Base-by-base conservation (phyloP, 2,113 vertebrate species). In the Platycercus adscitus region DNA sequence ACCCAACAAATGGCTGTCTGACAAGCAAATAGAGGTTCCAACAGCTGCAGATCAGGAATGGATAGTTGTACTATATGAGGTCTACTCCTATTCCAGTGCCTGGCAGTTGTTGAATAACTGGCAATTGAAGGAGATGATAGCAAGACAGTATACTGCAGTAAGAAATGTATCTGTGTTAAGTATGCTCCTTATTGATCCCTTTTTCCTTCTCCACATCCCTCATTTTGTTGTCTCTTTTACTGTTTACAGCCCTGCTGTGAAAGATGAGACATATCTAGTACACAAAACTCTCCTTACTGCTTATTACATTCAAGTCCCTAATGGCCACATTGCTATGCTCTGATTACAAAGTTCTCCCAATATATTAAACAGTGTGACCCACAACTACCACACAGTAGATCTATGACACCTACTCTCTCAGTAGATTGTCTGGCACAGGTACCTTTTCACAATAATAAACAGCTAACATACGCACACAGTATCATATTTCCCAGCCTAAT, bases 11-110 rank as follows among this genome's bases (percentile, higher is more conserved):
- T 21, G 25, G 17, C 53, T 77, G 69, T 41, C 75, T 81, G 75
- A 69, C 89, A 93, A 88, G 88, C 63, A 90, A 94, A 89, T 10
- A 82, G 50, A 52, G 33, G 71, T 81, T 88, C n/a, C 20, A 77
- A 66, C 52, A 95, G 94, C 88, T 82, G 46, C 39, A 44, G 26
- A n/a, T 65, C 72, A 88, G 77, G 70, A 94, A 93, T 37, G 66
- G 43, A 71, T 91, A 96, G 84, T 43, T 96, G 91, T 49, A 81
- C 58, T 20, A 29, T 9, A 39, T 44, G 60, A 93, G 71, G 84
- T 63, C 89, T 95, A n/a, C 44, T 58, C 73, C 84, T 84, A 46
- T 44, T 88, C 72, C 92, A 91, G 17, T 1, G 47, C 29, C 61
- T 60, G 28, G 43, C 82, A 69, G 18, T 85, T 91, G 66, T 44